These are phyloP conservation scores for Sarcophaga carnaria DNA, from an alignment of 2,888 invertebrate species.

Conservation along the genomic window DNA sequence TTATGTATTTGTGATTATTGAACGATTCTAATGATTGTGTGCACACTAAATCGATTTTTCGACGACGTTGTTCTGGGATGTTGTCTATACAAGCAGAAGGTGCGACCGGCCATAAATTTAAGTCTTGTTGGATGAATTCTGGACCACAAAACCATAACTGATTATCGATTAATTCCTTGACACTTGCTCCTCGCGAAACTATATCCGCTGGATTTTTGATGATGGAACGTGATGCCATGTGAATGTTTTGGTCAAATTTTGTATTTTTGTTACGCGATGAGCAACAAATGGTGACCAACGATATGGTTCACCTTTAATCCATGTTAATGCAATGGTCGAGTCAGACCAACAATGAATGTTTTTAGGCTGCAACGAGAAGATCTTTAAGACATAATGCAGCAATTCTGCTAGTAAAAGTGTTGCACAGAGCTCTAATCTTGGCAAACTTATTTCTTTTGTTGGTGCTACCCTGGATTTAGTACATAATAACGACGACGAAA, in stretches of 20 bases:
- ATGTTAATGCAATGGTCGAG: conserved; percentile 24
- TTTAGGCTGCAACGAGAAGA: background rate
- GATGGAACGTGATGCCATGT: conserved; percentile 26
- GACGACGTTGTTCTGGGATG: background rate
- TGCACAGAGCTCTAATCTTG: conserved; percentile 28
- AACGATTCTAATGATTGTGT: background rate
- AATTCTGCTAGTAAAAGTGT: conserved; percentile 1
- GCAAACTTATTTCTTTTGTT: background rate
- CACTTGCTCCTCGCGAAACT: conserved; percentile 15
- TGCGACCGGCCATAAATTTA: background rate
- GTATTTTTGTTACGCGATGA: conserved; percentile 36
- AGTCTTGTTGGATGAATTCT: background rate
- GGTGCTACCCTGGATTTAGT: conserved; percentile 35
- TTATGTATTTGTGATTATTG: conserved; percentile 12
- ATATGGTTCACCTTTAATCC: conserved; percentile 26
- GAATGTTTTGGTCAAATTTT: background rate
- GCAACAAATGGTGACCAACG: conserved; percentile 17
- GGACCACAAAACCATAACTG: conserved; percentile 35
- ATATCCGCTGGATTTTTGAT: conserved; percentile 29
- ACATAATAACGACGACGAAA: background rate
- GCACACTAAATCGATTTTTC: background rate
- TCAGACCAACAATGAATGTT: conserved; percentile 33
- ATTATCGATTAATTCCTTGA: background rate
- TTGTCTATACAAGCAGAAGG: background rate
- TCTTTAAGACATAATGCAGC: conserved; percentile 8